A percentile compares a stretch with the other conserved stretches of the same genome.
Evolutionary conservation across 2,113 vertebrate genomes (phyloP).

Genomic region (Girardinichthys multiradiatus): DNA sequence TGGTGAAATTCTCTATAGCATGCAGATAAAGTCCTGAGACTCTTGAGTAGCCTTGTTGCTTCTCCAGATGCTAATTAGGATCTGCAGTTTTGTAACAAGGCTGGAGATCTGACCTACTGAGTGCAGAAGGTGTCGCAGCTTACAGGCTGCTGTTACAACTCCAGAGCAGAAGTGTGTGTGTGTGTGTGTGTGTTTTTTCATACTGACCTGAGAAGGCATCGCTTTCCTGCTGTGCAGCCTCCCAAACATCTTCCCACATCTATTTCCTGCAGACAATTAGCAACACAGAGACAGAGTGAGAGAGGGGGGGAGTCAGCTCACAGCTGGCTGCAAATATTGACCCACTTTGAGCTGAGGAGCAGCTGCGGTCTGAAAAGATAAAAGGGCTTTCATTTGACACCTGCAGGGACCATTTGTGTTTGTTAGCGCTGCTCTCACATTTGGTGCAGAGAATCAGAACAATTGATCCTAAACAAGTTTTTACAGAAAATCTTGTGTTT

Average conservation of each 20-base stretch:
- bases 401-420: slow-evolving; percentile 76
- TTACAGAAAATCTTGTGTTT: neutral
- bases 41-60: neutral
- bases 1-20: neutral
- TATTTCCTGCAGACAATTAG: slow-evolving; percentile 89
- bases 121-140: slow-evolving; percentile 55
- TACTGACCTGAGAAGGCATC: slow-evolving; percentile 84
- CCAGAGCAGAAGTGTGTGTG: slow-evolving; percentile 8
- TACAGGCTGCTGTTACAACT: slow-evolving; percentile 55
- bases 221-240: slow-evolving; percentile 83
- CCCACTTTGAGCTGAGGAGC: slow-evolving; percentile 27
- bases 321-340: slow-evolving; percentile 76
- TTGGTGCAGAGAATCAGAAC: slow-evolving; percentile 7
- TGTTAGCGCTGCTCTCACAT: slow-evolving; percentile 52
- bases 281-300: slow-evolving; percentile 81
- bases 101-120: slow-evolving; percentile 25
- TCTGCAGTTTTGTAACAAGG: neutral
- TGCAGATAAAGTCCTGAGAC: too few relatives aligned
- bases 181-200: slow-evolving; percentile 56
- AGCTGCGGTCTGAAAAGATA: slow-evolving; percentile 61
- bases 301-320: slow-evolving; percentile 63
- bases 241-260: slow-evolving; percentile 87
- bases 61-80: neutral
- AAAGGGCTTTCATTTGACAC: slow-evolving; percentile 74
- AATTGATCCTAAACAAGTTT: neutral